A percentile compares a stretch with the other conserved stretches of the same genome.
phyloP scores from a whole-genome alignment of 2,888 invertebrate species.

The Ecliptopera silaceata region DNA sequence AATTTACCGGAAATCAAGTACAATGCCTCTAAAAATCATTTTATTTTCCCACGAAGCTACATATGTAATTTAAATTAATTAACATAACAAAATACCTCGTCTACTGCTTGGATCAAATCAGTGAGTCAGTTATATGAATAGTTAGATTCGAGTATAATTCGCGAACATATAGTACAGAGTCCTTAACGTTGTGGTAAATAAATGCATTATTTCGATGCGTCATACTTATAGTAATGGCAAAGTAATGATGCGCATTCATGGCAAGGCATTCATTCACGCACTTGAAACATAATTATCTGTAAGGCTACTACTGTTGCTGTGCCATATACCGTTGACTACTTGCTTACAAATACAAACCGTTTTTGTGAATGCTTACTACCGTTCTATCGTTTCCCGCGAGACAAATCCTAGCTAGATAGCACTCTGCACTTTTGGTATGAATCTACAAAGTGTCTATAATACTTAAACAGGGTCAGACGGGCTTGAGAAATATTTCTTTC shows the following conservation, averaged over 20 bases:
- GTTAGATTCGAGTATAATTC: constrained; percentile 1
- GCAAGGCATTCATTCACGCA: constrained; percentile 31
- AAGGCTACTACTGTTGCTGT: neutral
- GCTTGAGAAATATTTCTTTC: too few relatives aligned
- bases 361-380: too few relatives aligned
- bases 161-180: constrained; percentile 14
- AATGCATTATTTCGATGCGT: constrained; percentile 14
- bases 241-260: constrained; percentile 13
- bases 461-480: too few relatives aligned
- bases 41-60: constrained; percentile 49
- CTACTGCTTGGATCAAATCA: neutral
- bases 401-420: too few relatives aligned
- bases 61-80: constrained; percentile 54
- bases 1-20: constrained; percentile 37
- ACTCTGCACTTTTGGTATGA: too few relatives aligned
- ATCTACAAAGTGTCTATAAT: too few relatives aligned
- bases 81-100: constrained; percentile 47
- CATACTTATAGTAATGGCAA: constrained; percentile 8
- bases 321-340: too few relatives aligned
- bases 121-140: neutral
- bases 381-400: too few relatives aligned
- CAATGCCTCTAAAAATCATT: constrained; percentile 40
- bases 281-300: constrained; percentile 44
- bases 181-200: constrained; percentile 6
- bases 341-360: too few relatives aligned